A percentile compares a stretch with the other conserved stretches of the same genome.
These are phyloP conservation scores for Eulithis prunata DNA, from an alignment of 2,888 invertebrate genomes.

Conservation along the genomic window DNA sequence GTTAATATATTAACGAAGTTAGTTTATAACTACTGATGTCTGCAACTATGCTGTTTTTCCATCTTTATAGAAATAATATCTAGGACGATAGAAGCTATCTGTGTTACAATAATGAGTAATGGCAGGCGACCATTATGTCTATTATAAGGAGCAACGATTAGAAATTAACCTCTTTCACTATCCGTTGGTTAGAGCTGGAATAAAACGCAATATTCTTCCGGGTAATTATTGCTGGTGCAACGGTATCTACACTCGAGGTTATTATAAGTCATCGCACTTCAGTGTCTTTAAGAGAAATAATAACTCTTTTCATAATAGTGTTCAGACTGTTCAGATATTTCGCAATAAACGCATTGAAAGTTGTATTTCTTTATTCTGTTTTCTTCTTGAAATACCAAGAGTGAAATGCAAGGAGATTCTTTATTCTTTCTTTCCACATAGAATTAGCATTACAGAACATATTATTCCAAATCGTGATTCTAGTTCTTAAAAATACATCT, in stretches of 20 bases:
- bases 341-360: background rate
- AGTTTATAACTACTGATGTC: too few species aligned
- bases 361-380: background rate
- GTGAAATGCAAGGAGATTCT: background rate
- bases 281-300: slow-evolving; percentile 8
- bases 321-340: background rate
- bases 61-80: background rate
- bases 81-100: slow-evolving; percentile 7
- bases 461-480: too few species aligned
- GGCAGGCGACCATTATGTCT: slow-evolving; percentile 2
- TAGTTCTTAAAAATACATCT: too few species aligned
- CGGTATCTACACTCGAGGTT: slow-evolving; percentile 16
- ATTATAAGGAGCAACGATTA: slow-evolving; percentile 12
- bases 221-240: slow-evolving; percentile 20
- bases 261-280: slow-evolving; percentile 15
- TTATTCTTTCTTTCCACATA: too few species aligned
- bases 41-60: background rate
- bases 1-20: background rate
- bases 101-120: background rate
- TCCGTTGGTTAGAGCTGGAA: slow-evolving; percentile 19
- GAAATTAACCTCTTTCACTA: slow-evolving; percentile 13
- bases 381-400: slow-evolving; percentile 1
- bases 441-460: too few species aligned
- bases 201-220: slow-evolving; percentile 25
- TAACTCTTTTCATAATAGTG: background rate